Percentiles rank a stretch among this genome's conserved stretches.
Conservation (phyloP, 2,888 invertebrate species). For the Nomada flava region DNA sequence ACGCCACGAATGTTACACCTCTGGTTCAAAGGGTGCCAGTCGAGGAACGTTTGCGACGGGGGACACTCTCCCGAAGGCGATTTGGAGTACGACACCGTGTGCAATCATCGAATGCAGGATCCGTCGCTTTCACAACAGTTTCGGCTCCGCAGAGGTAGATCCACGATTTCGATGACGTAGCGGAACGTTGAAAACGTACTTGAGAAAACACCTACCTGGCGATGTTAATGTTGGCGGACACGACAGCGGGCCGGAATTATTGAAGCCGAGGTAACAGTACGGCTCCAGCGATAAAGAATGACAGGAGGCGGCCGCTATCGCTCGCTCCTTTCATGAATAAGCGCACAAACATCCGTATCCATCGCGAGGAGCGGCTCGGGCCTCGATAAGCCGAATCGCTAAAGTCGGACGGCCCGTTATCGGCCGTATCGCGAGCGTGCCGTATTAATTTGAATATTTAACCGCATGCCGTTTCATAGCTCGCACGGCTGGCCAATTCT, state of each 20-base stretch:
- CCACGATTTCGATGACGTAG: constrained; percentile 45
- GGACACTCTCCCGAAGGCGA: not conserved
- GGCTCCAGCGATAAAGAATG: constrained; percentile 66
- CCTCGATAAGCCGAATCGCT: constrained; percentile 72
- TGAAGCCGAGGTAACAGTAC: constrained; percentile 64
- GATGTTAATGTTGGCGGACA: constrained; percentile 61
- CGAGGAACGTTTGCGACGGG: not conserved
- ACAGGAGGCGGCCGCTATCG: constrained; percentile 67
- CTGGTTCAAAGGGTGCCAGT: not conserved
- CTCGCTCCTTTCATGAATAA: constrained; percentile 71
- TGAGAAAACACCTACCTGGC: constrained; percentile 58
- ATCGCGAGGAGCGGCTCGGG: constrained; percentile 63
- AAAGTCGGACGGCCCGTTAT: constrained; percentile 68
- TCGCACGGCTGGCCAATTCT: constrained; percentile 29
- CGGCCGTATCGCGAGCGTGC: constrained; percentile 63
- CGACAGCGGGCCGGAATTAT: constrained; percentile 65
- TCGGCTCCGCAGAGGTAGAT: not conserved
- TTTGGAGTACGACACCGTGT: not conserved
- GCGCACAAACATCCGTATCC: constrained; percentile 69
- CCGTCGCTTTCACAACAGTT: not conserved
- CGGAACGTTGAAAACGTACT: constrained; percentile 55
- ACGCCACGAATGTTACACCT: not conserved
- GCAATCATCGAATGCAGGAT: no score
- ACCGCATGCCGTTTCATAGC: constrained; percentile 44
- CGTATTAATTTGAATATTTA: constrained; percentile 72